These are phyloP conservation scores for Ostrea edulis DNA, from an alignment of 1,140 invertebrate genomes.

Conservation along the genomic window DNA sequence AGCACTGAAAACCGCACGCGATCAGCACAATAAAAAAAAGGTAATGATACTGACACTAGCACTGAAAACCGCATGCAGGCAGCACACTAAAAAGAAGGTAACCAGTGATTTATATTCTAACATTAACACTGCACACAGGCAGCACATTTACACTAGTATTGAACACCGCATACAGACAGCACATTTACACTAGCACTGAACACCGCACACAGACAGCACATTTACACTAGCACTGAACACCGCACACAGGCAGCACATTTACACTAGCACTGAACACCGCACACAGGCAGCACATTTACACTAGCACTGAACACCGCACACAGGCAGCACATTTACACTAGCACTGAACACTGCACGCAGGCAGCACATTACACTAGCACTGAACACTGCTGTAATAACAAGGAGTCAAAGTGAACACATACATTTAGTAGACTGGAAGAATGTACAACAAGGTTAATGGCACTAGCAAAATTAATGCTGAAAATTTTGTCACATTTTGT, in stretches of 20 bases:
- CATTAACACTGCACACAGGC: background rate
- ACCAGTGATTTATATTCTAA: background rate
- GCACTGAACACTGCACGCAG: constrained; percentile 48
- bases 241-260: background rate
- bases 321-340: no score
- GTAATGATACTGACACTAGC: constrained; percentile 57
- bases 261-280: background rate
- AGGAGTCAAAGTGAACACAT: no score
- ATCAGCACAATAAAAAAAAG: no score
- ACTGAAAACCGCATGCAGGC: constrained; percentile 57
- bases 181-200: no score
- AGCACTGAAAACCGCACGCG: background rate
- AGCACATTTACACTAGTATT: background rate
- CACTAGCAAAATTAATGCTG: no score
- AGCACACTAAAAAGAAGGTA: constrained; percentile 59
- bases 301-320: background rate
- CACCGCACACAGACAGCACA: background rate
- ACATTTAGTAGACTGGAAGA: no score
- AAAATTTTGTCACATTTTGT: no score
- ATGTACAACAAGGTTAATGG: no score
- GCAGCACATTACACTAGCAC: constrained; percentile 39
- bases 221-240: background rate
- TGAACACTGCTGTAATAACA: background rate
- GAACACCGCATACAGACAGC: no score
- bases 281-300: no score